Evolutionary conservation across 2,888 invertebrate species (phyloP), one percentile per base, ranked within the genome.

Genomic region (Cetonia aurata): DNA sequence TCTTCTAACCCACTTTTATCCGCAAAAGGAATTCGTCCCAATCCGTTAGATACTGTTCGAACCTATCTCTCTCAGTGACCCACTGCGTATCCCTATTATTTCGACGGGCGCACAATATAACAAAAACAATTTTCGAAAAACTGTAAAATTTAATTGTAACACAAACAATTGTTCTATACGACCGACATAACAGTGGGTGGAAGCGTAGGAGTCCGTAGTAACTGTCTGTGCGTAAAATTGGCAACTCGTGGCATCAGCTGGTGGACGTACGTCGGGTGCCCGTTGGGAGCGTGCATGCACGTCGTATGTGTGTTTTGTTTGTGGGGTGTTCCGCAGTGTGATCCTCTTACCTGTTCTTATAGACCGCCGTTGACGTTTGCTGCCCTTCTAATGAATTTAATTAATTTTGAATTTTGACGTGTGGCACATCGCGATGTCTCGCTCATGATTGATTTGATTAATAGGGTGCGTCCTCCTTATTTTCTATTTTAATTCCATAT

Each of bases 191-290:
- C 75, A 76, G 75, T 74, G 75, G 67, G 48, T 69, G 50, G 50
- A 62, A 17, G 31, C 33, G 65, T 67, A 69, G 73, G 73, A 72
- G 72, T 74, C 73, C 72, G 37, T 57, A 70, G 70, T 37, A 37
- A 10, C 55, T 74, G 76, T 75, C 72, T 73, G 74, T 72, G 75
- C 77, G 75, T 76, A 75, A 77, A 77, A 77, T 77, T 77, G 77
- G 77, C 77, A 73, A 76, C 75, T 73, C 76, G 75, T 75, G 77
- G 72, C 76, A 75, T 76, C 77, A 77, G 75, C 77, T 77, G 77
- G 77, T 72, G 71, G 75, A 75, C 77, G 77, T 75, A 76, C 75
- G 76, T 33, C 66, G 50, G 69, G 55, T 57, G 53, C 60, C 65
- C 71, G 67, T 50, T 65, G 52, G 37, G 50, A 13, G 62, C 41